Evolutionary conservation across 1,140 invertebrate species (phyloP), one percentile per base, ranked within the genome.

Genomic region (Lerema accius): DNA sequence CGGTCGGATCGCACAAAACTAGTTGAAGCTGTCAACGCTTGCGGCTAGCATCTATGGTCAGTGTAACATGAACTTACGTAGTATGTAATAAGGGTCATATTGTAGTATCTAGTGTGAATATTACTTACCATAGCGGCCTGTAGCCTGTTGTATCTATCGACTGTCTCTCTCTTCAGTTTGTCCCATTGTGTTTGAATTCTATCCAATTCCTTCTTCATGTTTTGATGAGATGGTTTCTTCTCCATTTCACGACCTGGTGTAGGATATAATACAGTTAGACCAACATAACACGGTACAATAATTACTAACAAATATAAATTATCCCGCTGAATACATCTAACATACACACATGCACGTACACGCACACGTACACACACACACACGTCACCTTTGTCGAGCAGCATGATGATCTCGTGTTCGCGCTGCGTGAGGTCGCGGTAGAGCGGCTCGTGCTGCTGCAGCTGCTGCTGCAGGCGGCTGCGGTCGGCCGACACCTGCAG

Each of bases 371-470:
- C n/a, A n/a, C n/a, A n/a, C n/a, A n/a, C 11, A 10, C 17, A 5
- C n/a, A 9, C 16, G 42, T 1, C 58, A 67, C 97, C 98, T 90
- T 98, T 98, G 76, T 98, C 97, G 13, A 98, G 86, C 2, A 99
- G 92, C 96, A 98, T 97, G 64, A 98, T 97, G 0, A 98, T 95
- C 91, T 98, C 97, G 75, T 98, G 97, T 80, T 98, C 97, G 65
- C 97, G 95, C 50, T 94, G 93, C 90, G 97, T 95, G 0, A 98
- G 95, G 75, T 98, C 96, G 61, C 96, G 93, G 80, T 98, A 98
- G 11, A 97, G 92, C 0, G 96, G 96, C 88, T 98, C 97, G 80
- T 98, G 97, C 51, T 96, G 94, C 67, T 95, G 94, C 28, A 98
- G 92, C 91, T 99, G 98, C 78, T 97, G 94, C 71, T 96, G 95